Evolutionary conservation across 2,113 vertebrate genomes (phyloP).

Genomic region (Piaya cayana): DNA sequence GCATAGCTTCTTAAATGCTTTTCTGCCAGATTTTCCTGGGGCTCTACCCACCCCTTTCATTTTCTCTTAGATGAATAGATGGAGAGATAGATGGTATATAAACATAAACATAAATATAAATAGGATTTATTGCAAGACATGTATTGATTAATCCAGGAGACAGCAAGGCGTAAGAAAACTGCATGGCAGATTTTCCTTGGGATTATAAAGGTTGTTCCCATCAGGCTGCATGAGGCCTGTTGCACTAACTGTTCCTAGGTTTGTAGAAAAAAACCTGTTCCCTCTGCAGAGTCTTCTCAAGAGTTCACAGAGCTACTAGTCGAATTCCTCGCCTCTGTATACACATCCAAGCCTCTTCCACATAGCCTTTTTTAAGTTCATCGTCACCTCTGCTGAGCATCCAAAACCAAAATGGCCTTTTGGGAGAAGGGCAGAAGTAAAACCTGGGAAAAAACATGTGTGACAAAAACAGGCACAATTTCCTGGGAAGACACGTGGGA

Average conservation of each 20-base stretch:
- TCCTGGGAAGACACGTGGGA: rapidly evolving
- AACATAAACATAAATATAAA: neutral
- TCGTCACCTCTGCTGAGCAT: neutral
- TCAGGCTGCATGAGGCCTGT: neutral
- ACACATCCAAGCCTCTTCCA: neutral
- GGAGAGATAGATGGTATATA: neutral
- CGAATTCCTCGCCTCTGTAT: neutral
- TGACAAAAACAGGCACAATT: neutral
- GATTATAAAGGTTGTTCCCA: neutral
- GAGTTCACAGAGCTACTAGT: neutral
- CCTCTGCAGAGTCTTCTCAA: neutral
- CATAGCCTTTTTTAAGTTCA: neutral
- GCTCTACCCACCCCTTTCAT: neutral
- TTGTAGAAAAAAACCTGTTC: neutral
- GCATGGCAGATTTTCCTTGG: neutral
- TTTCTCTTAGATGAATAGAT: neutral
- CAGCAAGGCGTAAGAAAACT: neutral
- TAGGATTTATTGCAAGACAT: neutral
- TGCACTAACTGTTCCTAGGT: neutral
- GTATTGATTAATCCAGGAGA: neutral
- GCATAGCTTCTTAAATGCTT: neutral
- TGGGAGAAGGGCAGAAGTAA: neutral
- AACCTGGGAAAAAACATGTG: neutral
- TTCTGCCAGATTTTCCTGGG: neutral
- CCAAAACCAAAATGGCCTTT: neutral